Evolutionary conservation across 2,888 invertebrate species (phyloP), one percentile per base, ranked within the genome.

Genomic region (Meloe dianella): DNA sequence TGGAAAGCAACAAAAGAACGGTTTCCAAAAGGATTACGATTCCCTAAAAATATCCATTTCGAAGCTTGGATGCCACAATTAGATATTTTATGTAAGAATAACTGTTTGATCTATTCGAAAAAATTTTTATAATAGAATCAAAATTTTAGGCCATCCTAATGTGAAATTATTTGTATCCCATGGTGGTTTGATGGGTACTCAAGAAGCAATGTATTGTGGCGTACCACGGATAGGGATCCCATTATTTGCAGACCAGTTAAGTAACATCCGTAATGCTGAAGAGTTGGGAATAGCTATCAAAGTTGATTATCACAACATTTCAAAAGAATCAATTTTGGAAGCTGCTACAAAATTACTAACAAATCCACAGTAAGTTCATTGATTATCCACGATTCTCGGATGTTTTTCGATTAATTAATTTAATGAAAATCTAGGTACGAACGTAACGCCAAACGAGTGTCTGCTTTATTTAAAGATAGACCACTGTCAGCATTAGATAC

Each of bases 61-160:
- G 86, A 86, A 84, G 80, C 85, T 32, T 87, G 87, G 87, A 85
- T 87, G 80, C 87, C 87, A 27, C 87, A 87, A 73, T 84, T 86
- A 69, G 86, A 86, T 60, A 85, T 87, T 38, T 78, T 87, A 70
- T 87, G 87, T 87, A 79, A 84, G 27, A 27, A n/a, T n/a, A 27
- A 27, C 27, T 27, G 2, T 27, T 2, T 27, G 4, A 27, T 27
- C n/a, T n/a, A n/a, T 27, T 27, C 27, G 2, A 2, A 27, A 27
- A 27, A 27, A 27, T 3, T 27, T 4, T 2, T 27, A 27, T 2
- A 4, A 27, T 27, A 3, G 2, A 12, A 12, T 14, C 12, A 12
- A 35, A 12, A 35, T 35, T 35, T 4, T 14, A 35, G 35, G 35
- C 12, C 69, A 67, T 60, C 65, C 82, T 1, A 85, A 85, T 41